A percentile compares a stretch with the other conserved stretches of the same genome.
phyloP scores from a whole-genome alignment of 2,797 vertebrate genomes.

The Lates japonicus region DNA sequence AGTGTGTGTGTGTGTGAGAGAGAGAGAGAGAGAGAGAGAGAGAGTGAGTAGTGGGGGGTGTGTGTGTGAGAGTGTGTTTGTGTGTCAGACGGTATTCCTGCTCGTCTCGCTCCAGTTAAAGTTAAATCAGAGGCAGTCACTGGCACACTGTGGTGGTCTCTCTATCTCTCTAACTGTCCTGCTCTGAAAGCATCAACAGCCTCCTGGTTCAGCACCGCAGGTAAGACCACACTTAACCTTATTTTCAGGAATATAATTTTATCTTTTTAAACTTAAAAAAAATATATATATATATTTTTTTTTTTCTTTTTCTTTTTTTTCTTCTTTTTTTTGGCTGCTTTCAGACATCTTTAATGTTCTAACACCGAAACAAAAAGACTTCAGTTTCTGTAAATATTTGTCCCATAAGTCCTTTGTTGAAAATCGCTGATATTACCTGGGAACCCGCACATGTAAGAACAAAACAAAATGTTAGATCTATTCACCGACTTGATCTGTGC shows the following conservation, averaged over 20 bases:
- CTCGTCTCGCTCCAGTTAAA: slow-evolving; percentile 79
- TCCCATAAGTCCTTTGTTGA: background rate
- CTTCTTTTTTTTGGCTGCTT: slow-evolving; percentile 9
- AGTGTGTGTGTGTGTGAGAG: slow-evolving; percentile 37
- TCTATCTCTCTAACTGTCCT: slow-evolving; percentile 49
- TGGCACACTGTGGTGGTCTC: slow-evolving; percentile 73
- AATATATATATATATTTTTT: too few species aligned
- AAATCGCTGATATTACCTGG: background rate
- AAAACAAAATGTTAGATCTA: background rate
- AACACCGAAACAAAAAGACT: background rate
- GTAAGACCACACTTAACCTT: slow-evolving; percentile 68
- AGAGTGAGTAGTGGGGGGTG: slow-evolving; percentile 52
- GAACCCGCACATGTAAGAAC: background rate
- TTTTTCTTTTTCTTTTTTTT: background rate
- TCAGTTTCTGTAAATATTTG: slow-evolving; percentile 9
- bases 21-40: slow-evolving; percentile 29
- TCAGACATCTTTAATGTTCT: background rate
- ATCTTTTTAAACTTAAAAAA: background rate
- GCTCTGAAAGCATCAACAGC: slow-evolving; percentile 65
- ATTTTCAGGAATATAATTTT: slow-evolving; percentile 13
- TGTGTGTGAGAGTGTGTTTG: slow-evolving; percentile 82
- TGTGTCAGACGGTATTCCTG: slow-evolving; percentile 81
- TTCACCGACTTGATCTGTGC: background rate
- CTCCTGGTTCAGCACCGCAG: slow-evolving; percentile 63
- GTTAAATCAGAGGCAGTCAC: slow-evolving; percentile 79